phyloP scores from a whole-genome alignment of 2,888 invertebrate species.

The Punctoribates punctum region DNA sequence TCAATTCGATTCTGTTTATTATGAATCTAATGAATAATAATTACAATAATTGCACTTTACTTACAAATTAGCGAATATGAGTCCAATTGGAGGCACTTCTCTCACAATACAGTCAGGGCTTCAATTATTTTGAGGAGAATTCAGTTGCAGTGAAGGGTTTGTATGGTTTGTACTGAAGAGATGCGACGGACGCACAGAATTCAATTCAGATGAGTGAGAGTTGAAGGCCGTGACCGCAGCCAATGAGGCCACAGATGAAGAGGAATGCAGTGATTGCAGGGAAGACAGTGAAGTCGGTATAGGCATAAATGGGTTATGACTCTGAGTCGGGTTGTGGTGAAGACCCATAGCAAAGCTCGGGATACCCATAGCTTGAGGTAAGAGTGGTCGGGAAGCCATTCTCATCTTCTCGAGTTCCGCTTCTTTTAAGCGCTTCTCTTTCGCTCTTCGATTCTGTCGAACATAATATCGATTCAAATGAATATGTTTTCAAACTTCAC shows the following conservation, averaged over 20 bases:
- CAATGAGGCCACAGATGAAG: conserved; percentile 22
- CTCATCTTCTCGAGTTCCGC: conserved; percentile 90
- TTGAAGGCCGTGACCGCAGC: conserved; percentile 4
- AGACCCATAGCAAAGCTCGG: conserved; percentile 6
- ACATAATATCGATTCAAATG: background rate
- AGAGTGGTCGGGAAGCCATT: conserved; percentile 58
- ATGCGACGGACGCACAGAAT: background rate
- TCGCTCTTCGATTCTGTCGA: conserved; percentile 67
- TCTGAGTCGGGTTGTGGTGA: conserved; percentile 13
- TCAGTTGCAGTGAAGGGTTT: background rate
- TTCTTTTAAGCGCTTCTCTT: conserved; percentile 93
- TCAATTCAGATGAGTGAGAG: conserved; percentile 9
- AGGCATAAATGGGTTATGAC: conserved; percentile 29
- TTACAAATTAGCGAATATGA: conserved; percentile 6
- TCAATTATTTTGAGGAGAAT: background rate
- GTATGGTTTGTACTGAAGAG: background rate
- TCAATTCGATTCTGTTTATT: background rate
- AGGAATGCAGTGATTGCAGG: conserved; percentile 4
- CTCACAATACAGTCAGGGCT: background rate
- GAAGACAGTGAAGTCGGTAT: conserved; percentile 9
- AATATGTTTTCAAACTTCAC: background rate
- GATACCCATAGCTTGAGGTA: conserved; percentile 12
- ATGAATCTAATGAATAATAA: background rate
- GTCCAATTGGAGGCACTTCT: background rate
- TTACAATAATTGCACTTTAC: conserved; percentile 30